These are phyloP conservation scores for Saguinus midas DNA, from an alignment of 2,113 vertebrate species.

Conservation along the genomic window DNA sequence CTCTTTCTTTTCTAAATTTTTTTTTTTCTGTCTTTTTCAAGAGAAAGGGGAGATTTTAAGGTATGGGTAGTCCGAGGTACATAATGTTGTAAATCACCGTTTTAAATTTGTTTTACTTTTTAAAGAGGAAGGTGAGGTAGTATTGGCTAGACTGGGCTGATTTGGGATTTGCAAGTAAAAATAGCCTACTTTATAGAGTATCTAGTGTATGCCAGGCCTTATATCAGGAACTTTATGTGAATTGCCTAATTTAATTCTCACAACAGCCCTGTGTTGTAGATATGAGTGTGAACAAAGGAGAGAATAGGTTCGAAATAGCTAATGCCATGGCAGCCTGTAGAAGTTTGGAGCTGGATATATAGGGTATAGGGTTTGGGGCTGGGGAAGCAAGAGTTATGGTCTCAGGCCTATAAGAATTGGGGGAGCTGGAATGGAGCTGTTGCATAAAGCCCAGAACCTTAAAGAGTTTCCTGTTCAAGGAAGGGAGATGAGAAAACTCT, in stretches of 20 bases:
- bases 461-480: not conserved
- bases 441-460: not conserved
- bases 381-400: not conserved
- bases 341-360: not conserved
- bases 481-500: not conserved
- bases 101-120: constrained; percentile 39
- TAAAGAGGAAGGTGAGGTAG: not conserved
- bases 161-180: constrained; percentile 40
- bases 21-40: not conserved
- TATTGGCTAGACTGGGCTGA: not conserved
- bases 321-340: not conserved
- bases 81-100: not conserved
- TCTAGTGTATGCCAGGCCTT: not conserved
- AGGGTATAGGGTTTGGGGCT: not conserved
- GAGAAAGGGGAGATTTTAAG: not conserved
- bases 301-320: not conserved
- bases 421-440: not conserved
- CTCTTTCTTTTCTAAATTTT: not conserved
- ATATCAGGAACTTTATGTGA: constrained; percentile 3
- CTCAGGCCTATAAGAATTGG: not conserved
- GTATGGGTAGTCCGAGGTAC: not conserved
- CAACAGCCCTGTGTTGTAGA: not conserved
- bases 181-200: not conserved
- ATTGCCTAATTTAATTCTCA: constrained; percentile 11
- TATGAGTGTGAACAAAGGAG: not conserved